Conservation (phyloP, 2,797 vertebrate species). For the Sebastes melanostomus region DNA sequence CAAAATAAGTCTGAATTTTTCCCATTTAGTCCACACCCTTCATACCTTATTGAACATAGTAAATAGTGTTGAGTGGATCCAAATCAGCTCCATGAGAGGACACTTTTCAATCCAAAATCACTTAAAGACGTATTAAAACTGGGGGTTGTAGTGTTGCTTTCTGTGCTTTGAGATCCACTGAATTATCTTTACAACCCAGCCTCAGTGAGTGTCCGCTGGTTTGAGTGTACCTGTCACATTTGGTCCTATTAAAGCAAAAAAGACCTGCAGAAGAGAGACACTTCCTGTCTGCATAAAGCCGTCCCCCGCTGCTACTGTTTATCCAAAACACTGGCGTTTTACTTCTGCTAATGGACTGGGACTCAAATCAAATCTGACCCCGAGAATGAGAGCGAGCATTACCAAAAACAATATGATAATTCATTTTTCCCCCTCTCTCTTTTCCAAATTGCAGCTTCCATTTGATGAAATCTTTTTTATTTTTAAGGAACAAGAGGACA, state of each 20-base stretch:
- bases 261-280: conserved; percentile 83
- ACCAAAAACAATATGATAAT: conserved; percentile 90
- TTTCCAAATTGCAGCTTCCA: conserved; percentile 86
- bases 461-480: conserved; percentile 86
- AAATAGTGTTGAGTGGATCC: neutral
- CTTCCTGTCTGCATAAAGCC: conserved; percentile 87
- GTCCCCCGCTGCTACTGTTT: conserved; percentile 97
- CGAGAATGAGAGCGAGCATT: conserved; percentile 91
- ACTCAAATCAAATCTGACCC: conserved; percentile 96
- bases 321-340: conserved; percentile 90
- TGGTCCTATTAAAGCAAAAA: conserved; percentile 85
- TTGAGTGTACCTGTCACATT: conserved; percentile 93
- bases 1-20: neutral
- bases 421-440: conserved; percentile 65
- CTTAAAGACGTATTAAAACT: neutral
- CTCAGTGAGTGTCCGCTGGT: conserved; percentile 17
- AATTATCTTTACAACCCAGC: neutral
- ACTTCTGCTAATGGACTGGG: conserved; percentile 90
- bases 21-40: too few relatives aligned
- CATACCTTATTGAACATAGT: neutral
- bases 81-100: neutral
- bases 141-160: neutral
- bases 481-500: conserved; percentile 81
- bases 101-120: neutral
- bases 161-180: neutral